Evolutionary conservation across 2,888 invertebrate genomes (phyloP), one percentile per base, ranked within the genome.

Genomic region (Timema cristinae): DNA sequence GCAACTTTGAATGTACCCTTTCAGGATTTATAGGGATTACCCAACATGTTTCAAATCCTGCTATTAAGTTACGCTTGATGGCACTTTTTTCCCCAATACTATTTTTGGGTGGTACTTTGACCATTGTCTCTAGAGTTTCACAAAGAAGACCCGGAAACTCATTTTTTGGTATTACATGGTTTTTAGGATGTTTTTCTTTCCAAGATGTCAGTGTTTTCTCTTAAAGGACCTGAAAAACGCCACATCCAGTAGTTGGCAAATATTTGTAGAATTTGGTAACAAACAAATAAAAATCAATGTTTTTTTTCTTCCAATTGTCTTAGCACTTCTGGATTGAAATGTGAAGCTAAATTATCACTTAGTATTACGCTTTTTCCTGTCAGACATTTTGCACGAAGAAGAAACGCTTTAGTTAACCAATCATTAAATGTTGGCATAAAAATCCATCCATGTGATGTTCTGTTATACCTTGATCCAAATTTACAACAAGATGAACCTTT

Each of bases 321-420:
- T 16, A 80, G 48, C 63, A 80, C 76, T 50, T 75, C 66, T 11
- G 63, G 13, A 72, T 67, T 75, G 16, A 79, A 69, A 68, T 80
- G 78, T 32, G 75, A 75, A 7, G 76, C 63, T n/a, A 81, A 71
- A 74, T 80, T 81, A 70, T 81, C 79, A 7, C 80, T 79, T 61
- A 81, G 76, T 16, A 80, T n/a, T 11, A 77, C 76, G 72, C 77
- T 78, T 52, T 49, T 68, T 10, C 78, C 79, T 54, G 50, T 15
- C 63, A 72, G 73, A n/a, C 74, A 61, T 69, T 73, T 76, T 11
- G 76, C 59, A 69, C 75, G 74, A 32, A 76, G 77, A 47, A 81
- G 61, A 49, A 77, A 73, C 13, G 75, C 16, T 48, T 68, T 73
- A 16, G 73, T 15, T 71, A 81, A 79, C 81, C 80, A 80, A 72